phyloP scores from a whole-genome alignment of 2,113 vertebrate species.

The Rhinoderma darwinii region DNA sequence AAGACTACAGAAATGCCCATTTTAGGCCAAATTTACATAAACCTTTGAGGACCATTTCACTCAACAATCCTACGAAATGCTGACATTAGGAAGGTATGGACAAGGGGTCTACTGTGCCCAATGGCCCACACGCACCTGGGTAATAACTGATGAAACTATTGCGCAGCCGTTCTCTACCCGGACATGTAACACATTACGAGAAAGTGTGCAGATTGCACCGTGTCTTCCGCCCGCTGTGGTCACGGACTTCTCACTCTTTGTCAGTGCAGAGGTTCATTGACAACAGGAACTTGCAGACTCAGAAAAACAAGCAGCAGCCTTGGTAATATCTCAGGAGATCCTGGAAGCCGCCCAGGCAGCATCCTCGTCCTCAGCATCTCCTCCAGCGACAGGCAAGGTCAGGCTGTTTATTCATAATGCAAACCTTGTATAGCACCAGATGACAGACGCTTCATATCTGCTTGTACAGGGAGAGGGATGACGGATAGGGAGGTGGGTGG shows the following conservation, averaged over 20 bases:
- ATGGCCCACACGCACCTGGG: background rate
- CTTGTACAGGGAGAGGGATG: background rate
- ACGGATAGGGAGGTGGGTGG: too few relatives aligned
- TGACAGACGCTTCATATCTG: background rate
- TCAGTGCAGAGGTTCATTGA: background rate
- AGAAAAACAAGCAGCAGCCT: background rate
- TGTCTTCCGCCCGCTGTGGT: slow-evolving; percentile 21
- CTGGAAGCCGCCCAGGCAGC: slow-evolving; percentile 9
- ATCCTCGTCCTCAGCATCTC: slow-evolving; percentile 9
- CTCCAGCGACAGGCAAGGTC: slow-evolving; percentile 23
- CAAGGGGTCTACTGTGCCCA: too few relatives aligned
- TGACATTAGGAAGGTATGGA: too few relatives aligned
- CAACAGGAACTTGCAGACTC: slow-evolving; percentile 10
- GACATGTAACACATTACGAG: background rate
- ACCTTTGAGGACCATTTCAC: too few relatives aligned
- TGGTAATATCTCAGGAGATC: background rate
- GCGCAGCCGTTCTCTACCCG: background rate
- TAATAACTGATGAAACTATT: background rate
- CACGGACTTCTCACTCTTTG: background rate
- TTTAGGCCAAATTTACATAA: too few relatives aligned
- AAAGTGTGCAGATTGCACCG: background rate
- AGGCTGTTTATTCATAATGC: background rate
- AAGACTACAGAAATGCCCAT: too few relatives aligned
- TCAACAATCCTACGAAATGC: too few relatives aligned
- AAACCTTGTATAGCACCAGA: background rate